Evolutionary conservation across 1,140 invertebrate species (phyloP).

Genomic region (Drosophila pruinosa): DNA sequence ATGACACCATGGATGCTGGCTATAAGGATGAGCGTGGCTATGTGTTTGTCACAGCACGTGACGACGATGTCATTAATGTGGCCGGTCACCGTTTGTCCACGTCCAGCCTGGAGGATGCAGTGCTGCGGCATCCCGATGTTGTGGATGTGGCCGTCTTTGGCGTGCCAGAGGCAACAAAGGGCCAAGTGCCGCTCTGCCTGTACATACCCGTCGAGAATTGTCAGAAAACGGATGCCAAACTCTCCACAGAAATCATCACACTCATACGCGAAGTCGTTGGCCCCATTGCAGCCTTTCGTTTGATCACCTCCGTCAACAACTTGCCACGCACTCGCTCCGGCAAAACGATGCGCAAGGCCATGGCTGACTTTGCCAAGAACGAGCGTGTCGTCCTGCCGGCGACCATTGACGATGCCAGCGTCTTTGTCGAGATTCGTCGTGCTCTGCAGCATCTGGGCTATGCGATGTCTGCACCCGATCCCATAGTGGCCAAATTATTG

Average conservation of each 20-base stretch:
- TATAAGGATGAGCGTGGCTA: slow-evolving; percentile 93
- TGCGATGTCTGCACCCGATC: slow-evolving; percentile 88
- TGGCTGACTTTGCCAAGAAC: slow-evolving; percentile 91
- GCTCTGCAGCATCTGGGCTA: slow-evolving; percentile 90
- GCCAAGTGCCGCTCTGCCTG: slow-evolving; percentile 93
- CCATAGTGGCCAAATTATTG: slow-evolving; percentile 78
- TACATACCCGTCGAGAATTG: slow-evolving; percentile 88
- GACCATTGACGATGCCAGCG: slow-evolving; percentile 93
- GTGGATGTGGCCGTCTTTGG: slow-evolving; percentile 94
- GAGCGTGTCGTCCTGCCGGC: slow-evolving; percentile 91
- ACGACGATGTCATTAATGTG: slow-evolving; percentile 98
- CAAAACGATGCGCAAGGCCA: slow-evolving; percentile 93
- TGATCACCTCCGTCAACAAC: slow-evolving; percentile 89
- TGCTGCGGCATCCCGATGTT: slow-evolving; percentile 91
- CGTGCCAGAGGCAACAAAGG: slow-evolving; percentile 94
- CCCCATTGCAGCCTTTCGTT: slow-evolving; percentile 93
- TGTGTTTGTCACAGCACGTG: slow-evolving; percentile 93
- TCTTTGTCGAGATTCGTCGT: slow-evolving; percentile 88
- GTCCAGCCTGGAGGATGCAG: slow-evolving; percentile 93
- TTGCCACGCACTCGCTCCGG: slow-evolving; percentile 91
- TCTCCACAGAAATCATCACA: slow-evolving; percentile 87
- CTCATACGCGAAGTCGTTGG: slow-evolving; percentile 92
- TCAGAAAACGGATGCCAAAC: slow-evolving; percentile 85
- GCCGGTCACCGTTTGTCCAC: slow-evolving; percentile 95
- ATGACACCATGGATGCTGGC: slow-evolving; percentile 97